Evolutionary conservation across 2,797 vertebrate genomes (phyloP).

Genomic region (Aphelocoma californica): DNA sequence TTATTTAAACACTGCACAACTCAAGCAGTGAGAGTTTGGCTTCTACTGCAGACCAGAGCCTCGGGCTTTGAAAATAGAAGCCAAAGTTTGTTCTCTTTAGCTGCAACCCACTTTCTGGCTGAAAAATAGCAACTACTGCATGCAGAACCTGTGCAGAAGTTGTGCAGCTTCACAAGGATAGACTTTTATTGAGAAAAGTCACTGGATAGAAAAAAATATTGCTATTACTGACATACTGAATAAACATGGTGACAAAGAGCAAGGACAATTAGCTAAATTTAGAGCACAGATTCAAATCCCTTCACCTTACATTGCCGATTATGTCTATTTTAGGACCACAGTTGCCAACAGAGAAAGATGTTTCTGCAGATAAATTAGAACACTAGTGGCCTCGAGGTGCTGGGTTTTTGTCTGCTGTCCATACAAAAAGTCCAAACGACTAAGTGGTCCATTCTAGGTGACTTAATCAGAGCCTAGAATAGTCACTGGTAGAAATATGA

Average conservation of each 20-base stretch:
- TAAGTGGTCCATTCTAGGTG: background rate
- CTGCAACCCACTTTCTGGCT: background rate
- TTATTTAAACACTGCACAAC: constrained; percentile 47
- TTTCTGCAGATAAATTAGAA: constrained; percentile 4
- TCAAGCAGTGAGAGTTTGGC: constrained; percentile 34
- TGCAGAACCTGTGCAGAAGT: background rate
- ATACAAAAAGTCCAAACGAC: background rate
- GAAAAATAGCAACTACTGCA: constrained; percentile 15
- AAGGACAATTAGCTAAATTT: constrained; percentile 42
- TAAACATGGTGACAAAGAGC: background rate
- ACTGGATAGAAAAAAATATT: background rate
- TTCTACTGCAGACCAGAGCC: constrained; percentile 8
- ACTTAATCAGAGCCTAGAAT: background rate
- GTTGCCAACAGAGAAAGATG: background rate
- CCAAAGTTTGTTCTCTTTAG: constrained; percentile 12
- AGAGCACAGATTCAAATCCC: background rate
- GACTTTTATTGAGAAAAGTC: background rate
- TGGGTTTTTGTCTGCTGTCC: background rate
- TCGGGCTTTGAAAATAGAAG: constrained; percentile 25
- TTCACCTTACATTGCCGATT: background rate
- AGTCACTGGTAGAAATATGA: background rate
- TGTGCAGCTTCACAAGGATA: background rate
- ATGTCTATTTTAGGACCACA: background rate
- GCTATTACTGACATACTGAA: background rate
- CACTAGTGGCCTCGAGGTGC: background rate